These are phyloP conservation scores for Eudyptes chrysolophus DNA, from an alignment of 2,113 vertebrate species.

Conservation along the genomic window DNA sequence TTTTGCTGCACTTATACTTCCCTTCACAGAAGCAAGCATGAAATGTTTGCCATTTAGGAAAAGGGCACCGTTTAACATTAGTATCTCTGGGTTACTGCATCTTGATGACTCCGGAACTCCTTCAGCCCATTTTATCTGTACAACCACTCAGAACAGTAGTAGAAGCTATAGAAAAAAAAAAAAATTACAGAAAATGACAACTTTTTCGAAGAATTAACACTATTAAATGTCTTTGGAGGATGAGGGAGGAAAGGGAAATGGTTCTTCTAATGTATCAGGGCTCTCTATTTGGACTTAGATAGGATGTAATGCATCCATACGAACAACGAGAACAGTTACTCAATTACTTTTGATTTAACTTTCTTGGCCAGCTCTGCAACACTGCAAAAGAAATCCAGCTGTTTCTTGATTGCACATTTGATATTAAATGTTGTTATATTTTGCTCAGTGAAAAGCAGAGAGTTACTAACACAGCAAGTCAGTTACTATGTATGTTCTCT, in stretches of 20 bases:
- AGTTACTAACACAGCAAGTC: neutral
- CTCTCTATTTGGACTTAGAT: neutral
- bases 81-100: neutral
- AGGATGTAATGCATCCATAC: neutral
- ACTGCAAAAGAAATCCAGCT: neutral
- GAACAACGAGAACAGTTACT: neutral
- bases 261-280: neutral
- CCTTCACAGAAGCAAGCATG: neutral
- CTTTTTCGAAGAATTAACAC: neutral
- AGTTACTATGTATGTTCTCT: neutral
- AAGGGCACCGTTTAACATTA: neutral
- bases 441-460: neutral
- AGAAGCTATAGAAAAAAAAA: neutral
- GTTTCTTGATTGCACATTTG: neutral
- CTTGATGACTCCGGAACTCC: neutral
- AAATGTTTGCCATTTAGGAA: neutral
- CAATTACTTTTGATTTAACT: neutral
- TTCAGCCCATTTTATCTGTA: neutral
- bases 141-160: neutral
- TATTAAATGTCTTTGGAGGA: neutral
- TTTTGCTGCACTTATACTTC: neutral
- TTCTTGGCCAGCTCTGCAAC: neutral
- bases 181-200: neutral
- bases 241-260: neutral
- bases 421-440: neutral